Conservation (phyloP, 2,888 invertebrate species). For the Drosophila affinis region DNA sequence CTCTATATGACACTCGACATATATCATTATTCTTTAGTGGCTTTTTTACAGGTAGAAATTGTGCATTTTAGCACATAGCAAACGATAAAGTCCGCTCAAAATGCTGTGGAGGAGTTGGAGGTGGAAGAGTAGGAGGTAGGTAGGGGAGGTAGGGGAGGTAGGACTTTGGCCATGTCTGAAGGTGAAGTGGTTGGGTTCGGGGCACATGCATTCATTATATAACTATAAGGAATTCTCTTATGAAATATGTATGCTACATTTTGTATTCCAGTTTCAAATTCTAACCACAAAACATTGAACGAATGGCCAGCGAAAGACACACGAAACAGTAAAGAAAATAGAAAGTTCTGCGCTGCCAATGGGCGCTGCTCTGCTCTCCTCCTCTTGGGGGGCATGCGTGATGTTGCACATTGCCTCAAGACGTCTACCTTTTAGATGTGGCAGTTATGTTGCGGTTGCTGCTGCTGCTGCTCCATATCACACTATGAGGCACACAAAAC, state of each 20-base stretch:
- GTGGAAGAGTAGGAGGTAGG: neutral
- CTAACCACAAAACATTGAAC: slow-evolving; percentile 39
- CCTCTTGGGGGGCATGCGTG: slow-evolving; percentile 24
- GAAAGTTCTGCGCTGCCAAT: slow-evolving; percentile 75
- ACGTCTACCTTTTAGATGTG: slow-evolving; percentile 24
- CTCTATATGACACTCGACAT: slow-evolving; percentile 1
- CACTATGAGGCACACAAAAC: slow-evolving; percentile 6
- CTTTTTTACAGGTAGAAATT: slow-evolving; percentile 13
- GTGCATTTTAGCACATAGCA: slow-evolving; percentile 69
- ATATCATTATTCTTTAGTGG: slow-evolving; percentile 14
- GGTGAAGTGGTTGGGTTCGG: neutral
- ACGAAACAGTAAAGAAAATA: slow-evolving; percentile 80
- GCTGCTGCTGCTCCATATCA: slow-evolving; percentile 54
- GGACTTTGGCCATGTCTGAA: slow-evolving; percentile 27
- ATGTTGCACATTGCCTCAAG: slow-evolving; percentile 11
- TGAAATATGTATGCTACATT: slow-evolving; percentile 9
- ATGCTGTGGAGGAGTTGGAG: neutral
- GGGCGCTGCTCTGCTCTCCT: neutral
- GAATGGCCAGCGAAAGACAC: slow-evolving; percentile 36
- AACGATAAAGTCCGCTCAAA: slow-evolving; percentile 52
- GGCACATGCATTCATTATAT: slow-evolving; percentile 22
- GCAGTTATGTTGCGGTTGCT: slow-evolving; percentile 13
- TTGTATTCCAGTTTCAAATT: slow-evolving; percentile 27
- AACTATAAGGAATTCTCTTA: slow-evolving; percentile 27
- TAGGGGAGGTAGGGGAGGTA: slow-evolving; percentile 22